Evolutionary conservation across 2,797 vertebrate species (phyloP).

Genomic region (Cryptoblepharus egeriae): DNA sequence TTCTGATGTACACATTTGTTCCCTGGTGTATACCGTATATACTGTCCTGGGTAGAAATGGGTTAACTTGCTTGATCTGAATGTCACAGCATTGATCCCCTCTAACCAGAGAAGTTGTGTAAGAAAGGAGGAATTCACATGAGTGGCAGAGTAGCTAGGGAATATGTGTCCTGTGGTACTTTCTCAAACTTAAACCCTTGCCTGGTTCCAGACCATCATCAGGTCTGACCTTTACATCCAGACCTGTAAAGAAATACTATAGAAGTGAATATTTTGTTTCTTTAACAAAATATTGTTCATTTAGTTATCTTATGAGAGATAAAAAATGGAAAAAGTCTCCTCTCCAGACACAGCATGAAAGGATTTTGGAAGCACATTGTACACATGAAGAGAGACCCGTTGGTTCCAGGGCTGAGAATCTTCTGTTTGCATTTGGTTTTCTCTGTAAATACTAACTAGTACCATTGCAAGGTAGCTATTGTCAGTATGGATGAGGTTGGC

Average conservation of each 20-base stretch:
- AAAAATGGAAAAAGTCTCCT: not conserved
- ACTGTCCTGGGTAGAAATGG: too few relatives aligned
- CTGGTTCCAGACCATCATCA: not conserved
- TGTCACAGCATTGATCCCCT: not conserved
- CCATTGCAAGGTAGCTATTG: not conserved
- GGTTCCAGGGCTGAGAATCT: not conserved
- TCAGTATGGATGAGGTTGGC: not conserved
- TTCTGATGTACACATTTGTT: too few relatives aligned
- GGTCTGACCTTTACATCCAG: not conserved
- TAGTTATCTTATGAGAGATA: not conserved
- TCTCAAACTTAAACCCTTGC: not conserved
- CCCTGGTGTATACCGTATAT: too few relatives aligned
- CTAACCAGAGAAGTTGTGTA: not conserved
- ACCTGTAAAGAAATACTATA: not conserved
- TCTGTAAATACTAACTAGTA: not conserved
- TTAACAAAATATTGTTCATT: not conserved
- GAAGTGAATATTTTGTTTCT: not conserved
- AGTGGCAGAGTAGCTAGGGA: too few relatives aligned
- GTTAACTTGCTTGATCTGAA: not conserved
- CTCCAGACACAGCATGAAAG: not conserved
- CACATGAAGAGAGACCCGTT: not conserved
- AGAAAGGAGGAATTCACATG: not conserved
- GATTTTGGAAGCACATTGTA: not conserved
- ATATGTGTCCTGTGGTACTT: too few relatives aligned
- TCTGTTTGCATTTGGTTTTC: not conserved